Percentiles rank a stretch among this genome's conserved stretches.
Conservation (phyloP, 2,797 vertebrate genomes). For the Triplophysa bombifrons region DNA sequence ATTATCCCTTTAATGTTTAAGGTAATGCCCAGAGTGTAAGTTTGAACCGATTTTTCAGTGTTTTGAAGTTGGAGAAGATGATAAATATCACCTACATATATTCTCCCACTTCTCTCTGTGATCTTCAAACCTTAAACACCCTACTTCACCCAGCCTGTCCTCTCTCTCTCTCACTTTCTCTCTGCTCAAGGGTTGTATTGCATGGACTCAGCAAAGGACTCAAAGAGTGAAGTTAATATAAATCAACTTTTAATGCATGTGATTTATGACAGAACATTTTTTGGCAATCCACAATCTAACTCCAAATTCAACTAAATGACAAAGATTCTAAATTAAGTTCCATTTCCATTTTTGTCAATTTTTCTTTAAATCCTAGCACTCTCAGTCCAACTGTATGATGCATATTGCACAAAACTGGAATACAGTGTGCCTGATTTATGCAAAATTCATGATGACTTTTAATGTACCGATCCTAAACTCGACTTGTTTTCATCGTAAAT, state of each 20-base stretch:
- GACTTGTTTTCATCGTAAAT: too few relatives aligned
- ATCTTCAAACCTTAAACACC: constrained; percentile 14
- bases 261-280: constrained; percentile 4
- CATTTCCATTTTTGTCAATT: neutral
- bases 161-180: constrained; percentile 10
- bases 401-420: neutral
- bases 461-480: too few relatives aligned
- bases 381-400: neutral
- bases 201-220: constrained; percentile 30
- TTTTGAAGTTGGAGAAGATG: too few relatives aligned
- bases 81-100: neutral
- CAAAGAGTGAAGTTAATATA: neutral
- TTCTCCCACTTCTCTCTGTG: neutral
- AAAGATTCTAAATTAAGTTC: neutral
- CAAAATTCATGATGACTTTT: too few relatives aligned
- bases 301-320: neutral
- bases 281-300: neutral
- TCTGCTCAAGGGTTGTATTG: neutral
- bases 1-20: neutral
- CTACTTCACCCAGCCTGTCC: constrained; percentile 18
- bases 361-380: neutral
- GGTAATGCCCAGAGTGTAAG: neutral
- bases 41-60: too few relatives aligned
- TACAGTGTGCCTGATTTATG: neutral
- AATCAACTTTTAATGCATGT: constrained; percentile 3